Evolutionary conservation across 2,797 vertebrate genomes (phyloP).

Genomic region (Sebastolobus altivelis): DNA sequence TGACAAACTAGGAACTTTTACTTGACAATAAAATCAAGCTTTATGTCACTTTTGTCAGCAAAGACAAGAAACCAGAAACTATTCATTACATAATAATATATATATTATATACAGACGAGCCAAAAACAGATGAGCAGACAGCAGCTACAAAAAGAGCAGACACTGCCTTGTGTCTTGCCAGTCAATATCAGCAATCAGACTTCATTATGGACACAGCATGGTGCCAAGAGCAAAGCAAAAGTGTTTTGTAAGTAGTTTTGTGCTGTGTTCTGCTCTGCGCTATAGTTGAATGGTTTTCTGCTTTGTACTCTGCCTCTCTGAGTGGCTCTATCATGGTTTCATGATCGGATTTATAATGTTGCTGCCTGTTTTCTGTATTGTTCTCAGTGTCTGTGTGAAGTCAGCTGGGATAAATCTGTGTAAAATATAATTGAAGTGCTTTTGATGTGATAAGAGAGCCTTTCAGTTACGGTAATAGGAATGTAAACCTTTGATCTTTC

Average conservation of each 20-base stretch:
- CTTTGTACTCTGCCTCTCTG: constrained; percentile 1
- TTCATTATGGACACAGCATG: constrained; percentile 40
- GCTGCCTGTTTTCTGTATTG: not conserved
- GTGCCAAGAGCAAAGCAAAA: constrained; percentile 11
- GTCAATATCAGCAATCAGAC: constrained; percentile 54
- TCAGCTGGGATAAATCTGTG: not conserved
- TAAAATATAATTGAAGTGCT: not conserved
- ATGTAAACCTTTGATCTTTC: not conserved
- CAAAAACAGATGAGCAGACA: constrained; percentile 5
- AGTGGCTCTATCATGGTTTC: not conserved
- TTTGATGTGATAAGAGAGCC: not conserved
- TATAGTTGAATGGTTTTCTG: not conserved
- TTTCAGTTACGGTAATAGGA: not conserved
- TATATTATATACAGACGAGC: not conserved
- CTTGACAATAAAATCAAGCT: not conserved
- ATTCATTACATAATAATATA: not conserved
- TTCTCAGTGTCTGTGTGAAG: not conserved
- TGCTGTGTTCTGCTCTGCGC: not conserved
- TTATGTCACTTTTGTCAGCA: not conserved
- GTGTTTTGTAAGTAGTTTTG: constrained; percentile 6
- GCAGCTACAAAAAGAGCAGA: constrained; percentile 23
- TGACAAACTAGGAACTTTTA: not conserved
- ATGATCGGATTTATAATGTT: constrained; percentile 7
- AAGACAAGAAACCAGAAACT: not conserved
- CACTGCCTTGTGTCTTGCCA: not conserved